Conservation (phyloP, 2,888 invertebrate genomes). For the Eristalis intricaria region DNA sequence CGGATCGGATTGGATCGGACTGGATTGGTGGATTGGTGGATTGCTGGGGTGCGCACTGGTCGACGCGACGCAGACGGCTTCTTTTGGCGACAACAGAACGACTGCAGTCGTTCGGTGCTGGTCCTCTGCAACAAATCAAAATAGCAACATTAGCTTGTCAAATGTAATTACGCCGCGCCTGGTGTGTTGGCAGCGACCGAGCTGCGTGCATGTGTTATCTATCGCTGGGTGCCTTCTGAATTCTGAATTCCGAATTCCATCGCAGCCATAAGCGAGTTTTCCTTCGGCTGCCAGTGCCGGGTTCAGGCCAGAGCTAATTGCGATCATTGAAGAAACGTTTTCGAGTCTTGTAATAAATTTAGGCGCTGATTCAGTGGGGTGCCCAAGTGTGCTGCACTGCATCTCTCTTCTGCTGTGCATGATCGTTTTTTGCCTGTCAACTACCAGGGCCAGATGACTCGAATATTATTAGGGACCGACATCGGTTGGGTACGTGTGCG, state of each 20-base stretch:
- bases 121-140: slow-evolving; percentile 65
- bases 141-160: slow-evolving; percentile 69
- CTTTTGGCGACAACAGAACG: slow-evolving; percentile 39
- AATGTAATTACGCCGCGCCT: slow-evolving; percentile 62
- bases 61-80: not conserved
- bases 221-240: slow-evolving; percentile 28
- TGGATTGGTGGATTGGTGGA: too few species aligned
- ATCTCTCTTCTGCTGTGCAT: slow-evolving; percentile 8
- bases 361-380: slow-evolving; percentile 58
- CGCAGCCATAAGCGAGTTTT: slow-evolving; percentile 1
- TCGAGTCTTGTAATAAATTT: slow-evolving; percentile 62
- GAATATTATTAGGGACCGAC: slow-evolving; percentile 49
- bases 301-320: slow-evolving; percentile 59
- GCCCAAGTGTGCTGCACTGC: not conserved
- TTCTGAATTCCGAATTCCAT: slow-evolving; percentile 52
- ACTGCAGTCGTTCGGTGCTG: not conserved
- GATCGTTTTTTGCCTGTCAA: slow-evolving; percentile 22
- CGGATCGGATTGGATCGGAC: slow-evolving; percentile 32
- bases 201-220: not conserved
- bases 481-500: slow-evolving; percentile 38
- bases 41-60: not conserved
- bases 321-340: slow-evolving; percentile 67
- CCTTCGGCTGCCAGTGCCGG: slow-evolving; percentile 43
- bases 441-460: slow-evolving; percentile 41
- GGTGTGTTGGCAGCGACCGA: slow-evolving; percentile 13